Base-by-base conservation (phyloP, 2,888 invertebrate genomes). In the Notodonta ziczac region DNA sequence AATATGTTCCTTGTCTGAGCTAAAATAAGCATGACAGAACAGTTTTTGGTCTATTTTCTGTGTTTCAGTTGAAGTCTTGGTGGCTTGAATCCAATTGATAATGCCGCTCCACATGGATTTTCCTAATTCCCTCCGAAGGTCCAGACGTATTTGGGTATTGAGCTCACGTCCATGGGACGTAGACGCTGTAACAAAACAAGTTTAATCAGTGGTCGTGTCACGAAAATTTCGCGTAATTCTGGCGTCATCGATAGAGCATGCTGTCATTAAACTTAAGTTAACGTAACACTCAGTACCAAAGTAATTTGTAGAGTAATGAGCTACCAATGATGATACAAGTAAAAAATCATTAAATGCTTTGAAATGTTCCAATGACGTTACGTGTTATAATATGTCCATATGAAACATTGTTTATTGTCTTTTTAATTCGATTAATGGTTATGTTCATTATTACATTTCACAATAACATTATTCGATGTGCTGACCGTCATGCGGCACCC, bases 391-490 rank as follows among this genome's bases (percentile, higher is more conserved):
- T 24, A 24, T 24, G 24, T 24, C 24, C 1, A 24, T 35, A 7
- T 35, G 35, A 35, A 7, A 35, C 7, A 35, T 35, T 35, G 35
- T 35, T 3, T 35, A 16, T 12, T 8, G 24, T 24, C 7, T 46
- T 48, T 32, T 44, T 24, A 0, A 0, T 46, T 44, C 32, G 9
- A 40, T 55, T 32, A 24, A 57, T 67, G 64, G 5, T 61, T 63
- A 50, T 67, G 67, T 55, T 48, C 16, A 42, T 57, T 42, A 39
- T 57, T 67, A 13, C 59, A 61, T 55, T 57, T 67, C 13, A 67
- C 1, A 39, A 67, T 40, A 4, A 57, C 54, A 14, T 67, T 61
- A 14, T 64, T 61, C 0, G 51, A 14, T 1, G 67, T 68, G 5
- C 52, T 42, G 8, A 65, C 48, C 3, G 61, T 58, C 0, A 61